These are phyloP conservation scores for Falcaria lacertinaria DNA, from an alignment of 2,888 invertebrate genomes.

Conservation along the genomic window DNA sequence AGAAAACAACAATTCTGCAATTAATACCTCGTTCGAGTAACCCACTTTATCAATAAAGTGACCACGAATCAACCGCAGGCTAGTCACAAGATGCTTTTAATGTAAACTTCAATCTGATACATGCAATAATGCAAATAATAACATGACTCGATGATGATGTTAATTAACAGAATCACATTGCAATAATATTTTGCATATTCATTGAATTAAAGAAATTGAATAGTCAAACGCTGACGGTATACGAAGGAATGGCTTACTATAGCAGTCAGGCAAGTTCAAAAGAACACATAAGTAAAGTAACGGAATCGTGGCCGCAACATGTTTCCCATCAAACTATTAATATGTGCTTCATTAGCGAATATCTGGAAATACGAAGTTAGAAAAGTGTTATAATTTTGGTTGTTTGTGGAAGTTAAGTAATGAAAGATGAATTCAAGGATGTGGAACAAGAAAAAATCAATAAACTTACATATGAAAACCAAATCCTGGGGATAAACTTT, in stretches of 20 bases:
- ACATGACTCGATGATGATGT: slow-evolving; percentile 5
- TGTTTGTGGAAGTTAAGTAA: background rate
- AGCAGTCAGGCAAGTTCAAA: slow-evolving; percentile 59
- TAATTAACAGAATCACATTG: slow-evolving; percentile 3
- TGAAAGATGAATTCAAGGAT: slow-evolving; percentile 18
- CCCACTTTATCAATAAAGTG: slow-evolving; percentile 19
- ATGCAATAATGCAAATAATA: background rate
- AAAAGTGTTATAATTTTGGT: background rate
- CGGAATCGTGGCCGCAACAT: slow-evolving; percentile 54
- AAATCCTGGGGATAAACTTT: slow-evolving; percentile 33
- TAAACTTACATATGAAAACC: slow-evolving; percentile 45
- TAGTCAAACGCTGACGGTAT: slow-evolving; percentile 9
- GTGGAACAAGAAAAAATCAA: slow-evolving; percentile 36
- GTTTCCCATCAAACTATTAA: slow-evolving; percentile 42
- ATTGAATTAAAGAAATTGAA: slow-evolving; percentile 19
- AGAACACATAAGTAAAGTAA: slow-evolving; percentile 51
- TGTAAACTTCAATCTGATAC: background rate
- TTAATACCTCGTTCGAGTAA: background rate
- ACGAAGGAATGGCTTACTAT: slow-evolving; percentile 26
- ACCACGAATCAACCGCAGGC: slow-evolving; percentile 31
- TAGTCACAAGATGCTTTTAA: slow-evolving; percentile 15
- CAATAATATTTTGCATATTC: slow-evolving; percentile 14
- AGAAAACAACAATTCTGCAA: background rate
- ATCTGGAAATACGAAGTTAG: background rate
- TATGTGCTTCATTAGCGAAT: slow-evolving; percentile 11